Evolutionary conservation across 1,140 invertebrate species (phyloP), one percentile per base, ranked within the genome.

Genomic region (Pseudoatta argentina): DNA sequence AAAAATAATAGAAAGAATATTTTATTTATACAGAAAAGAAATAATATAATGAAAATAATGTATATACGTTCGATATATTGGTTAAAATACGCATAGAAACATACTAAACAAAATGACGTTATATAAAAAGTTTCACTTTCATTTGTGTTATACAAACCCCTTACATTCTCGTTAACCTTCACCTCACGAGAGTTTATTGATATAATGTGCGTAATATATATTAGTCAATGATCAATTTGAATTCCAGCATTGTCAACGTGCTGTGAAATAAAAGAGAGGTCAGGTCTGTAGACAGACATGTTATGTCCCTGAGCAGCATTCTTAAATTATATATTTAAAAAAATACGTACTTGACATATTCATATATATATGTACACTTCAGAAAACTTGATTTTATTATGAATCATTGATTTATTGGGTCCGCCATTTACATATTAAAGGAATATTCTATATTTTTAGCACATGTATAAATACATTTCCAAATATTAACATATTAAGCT

Each of bases 171-270:
- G 30, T 18, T n/a, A 79, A 79, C 8, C 21, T 69, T 69, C 10
- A 71, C 16, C 57, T 69, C 10, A 71, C n/a, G 0, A 81, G n/a
- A 81, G 21, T 81, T 57, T 81, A 81, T 81, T 81, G 77, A 71
- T 81, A 81, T 71, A 69, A 81, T 81, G 48, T 69, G 16, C 51
- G n/a, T 67, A 44, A 44, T 44, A 44, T 44, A 44, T 67, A 79
- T 57, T 81, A 81, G 77, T 39, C 67, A 79, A 79, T 67, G 16
- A 27, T 69, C 63, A 39, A 81, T 81, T 69, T 79, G n/a, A 66
- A 69, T 67, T 79, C 77, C n/a, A 53, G 10, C 18, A 78, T 66
- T 75, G 53, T 78, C 27, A 57, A 57, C n/a, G 63, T 69, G 39
- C 16, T 48, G 10, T 8, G 55, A 16, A 69, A 30, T 66, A 78